Evolutionary conservation across 2,113 vertebrate genomes (phyloP), one percentile per base, ranked within the genome.

Genomic region (Sardina pilchardus): DNA sequence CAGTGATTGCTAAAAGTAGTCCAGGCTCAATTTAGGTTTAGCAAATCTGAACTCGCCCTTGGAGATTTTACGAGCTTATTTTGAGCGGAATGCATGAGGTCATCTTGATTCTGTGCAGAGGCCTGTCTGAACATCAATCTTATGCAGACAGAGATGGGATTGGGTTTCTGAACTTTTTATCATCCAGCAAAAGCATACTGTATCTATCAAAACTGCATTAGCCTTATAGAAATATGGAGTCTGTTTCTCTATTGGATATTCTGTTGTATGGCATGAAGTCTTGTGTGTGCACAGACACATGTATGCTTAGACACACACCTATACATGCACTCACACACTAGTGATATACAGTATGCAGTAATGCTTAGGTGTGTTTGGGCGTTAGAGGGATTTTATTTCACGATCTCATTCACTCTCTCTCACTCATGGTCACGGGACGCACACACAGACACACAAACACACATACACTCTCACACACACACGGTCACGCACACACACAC

Each of bases 101-200:
- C 59, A 26, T 63, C n/a, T 59, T n/a, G 56, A 59, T 59, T n/a
- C 21, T 59, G 56, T 59, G 56, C 56, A n/a, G 56, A 24, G n/a
- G 24, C 56, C 3, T 63, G 56, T 63, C 63, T 30, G 63, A 34
- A 9, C 63, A 71, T 71, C 63, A 30, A 12, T 71, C 26, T 14
- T 67, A 30, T 12, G n/a, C 63, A 30, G 26, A 71, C 30, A 34
- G 56, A n/a, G 56, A 26, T 8, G 56, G 56, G 56, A 63, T 53
- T 63, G 56, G 24, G 56, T 63, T 63, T 63, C 56, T 63, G 21
- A 63, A 63, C 50, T 63, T 63, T 63, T n/a, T 63, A 63, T 63
- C 56, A 53, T 63, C 56, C 56, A n/a, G 24, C 50, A n/a, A 26
- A 26, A 26, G 21, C 24, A 63, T 6, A 47, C 45, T 47, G 19